These are phyloP conservation scores for Athalia circularis DNA, from an alignment of 2,888 invertebrate species.

Conservation along the genomic window DNA sequence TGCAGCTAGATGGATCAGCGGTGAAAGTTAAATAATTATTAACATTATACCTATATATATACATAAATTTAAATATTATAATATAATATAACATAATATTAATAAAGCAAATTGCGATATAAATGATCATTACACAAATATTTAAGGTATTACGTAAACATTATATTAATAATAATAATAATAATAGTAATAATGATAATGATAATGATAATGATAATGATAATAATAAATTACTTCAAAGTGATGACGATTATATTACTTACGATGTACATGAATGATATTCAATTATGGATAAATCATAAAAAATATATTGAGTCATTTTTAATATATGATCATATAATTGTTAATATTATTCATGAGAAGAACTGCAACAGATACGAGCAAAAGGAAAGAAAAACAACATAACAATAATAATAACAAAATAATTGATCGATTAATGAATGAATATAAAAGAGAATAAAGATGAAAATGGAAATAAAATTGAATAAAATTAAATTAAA, in stretches of 20 bases:
- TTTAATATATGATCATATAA: not conserved
- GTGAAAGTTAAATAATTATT: too few species aligned
- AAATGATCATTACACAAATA: constrained; percentile 6
- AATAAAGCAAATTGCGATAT: not conserved
- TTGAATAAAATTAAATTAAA: constrained; percentile 43
- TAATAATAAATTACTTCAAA: constrained; percentile 11
- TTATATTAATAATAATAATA: not conserved
- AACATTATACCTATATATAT: not conserved
- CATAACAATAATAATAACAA: constrained; percentile 13
- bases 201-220: constrained; percentile 22
- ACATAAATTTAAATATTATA: not conserved
- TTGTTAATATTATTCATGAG: not conserved
- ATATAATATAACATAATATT: not conserved
- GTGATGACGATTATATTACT: not conserved
- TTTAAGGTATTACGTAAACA: not conserved
- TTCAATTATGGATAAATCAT: not conserved
- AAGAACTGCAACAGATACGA: not conserved
- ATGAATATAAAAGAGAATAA: constrained; percentile 3
- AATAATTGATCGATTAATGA: not conserved
- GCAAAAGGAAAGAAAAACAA: not conserved
- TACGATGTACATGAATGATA: not conserved
- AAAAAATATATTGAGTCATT: not conserved
- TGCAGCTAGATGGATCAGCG: too few species aligned
- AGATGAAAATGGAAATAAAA: constrained; percentile 15
- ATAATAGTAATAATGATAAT: constrained; percentile 10